Conservation (phyloP, 2,888 invertebrate species). For the Caenorhabditis sp. region DNA sequence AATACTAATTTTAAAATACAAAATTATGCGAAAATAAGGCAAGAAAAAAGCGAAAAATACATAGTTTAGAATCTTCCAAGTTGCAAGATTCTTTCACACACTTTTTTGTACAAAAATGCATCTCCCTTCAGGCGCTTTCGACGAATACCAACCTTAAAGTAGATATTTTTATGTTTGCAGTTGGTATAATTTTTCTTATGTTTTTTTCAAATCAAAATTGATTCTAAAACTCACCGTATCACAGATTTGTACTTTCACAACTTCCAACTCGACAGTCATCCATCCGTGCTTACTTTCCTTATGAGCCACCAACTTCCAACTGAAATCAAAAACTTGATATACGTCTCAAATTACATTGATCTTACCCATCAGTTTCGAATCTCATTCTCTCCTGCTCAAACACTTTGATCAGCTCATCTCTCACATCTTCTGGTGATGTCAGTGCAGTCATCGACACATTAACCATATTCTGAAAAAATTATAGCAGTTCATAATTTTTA, state of each 20-base stretch:
- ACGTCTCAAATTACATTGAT: neutral
- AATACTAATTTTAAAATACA: neutral
- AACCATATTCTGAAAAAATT: slow-evolving; percentile 77
- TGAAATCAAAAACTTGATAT: slow-evolving; percentile 67
- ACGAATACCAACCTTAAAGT: slow-evolving; percentile 75
- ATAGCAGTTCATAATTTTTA: slow-evolving; percentile 4
- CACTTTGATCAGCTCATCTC: slow-evolving; percentile 77
- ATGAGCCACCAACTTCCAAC: slow-evolving; percentile 79
- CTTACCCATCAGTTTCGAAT: slow-evolving; percentile 59
- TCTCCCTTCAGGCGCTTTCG: slow-evolving; percentile 82
- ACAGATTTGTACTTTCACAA: slow-evolving; percentile 73
- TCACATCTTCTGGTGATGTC: slow-evolving; percentile 77
- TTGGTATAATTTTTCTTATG: neutral
- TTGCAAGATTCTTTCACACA: slow-evolving; percentile 79
- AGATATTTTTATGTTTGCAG: neutral
- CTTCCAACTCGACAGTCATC: slow-evolving; percentile 81
- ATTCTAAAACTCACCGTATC: slow-evolving; percentile 52
- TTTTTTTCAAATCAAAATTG: neutral
- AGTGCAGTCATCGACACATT: slow-evolving; percentile 81
- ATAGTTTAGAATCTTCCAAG: slow-evolving; percentile 25
- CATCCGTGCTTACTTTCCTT: slow-evolving; percentile 75
- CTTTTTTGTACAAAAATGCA: slow-evolving; percentile 83
- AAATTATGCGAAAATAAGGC: neutral
- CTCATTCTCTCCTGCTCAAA: slow-evolving; percentile 72
- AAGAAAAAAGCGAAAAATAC: neutral